These are phyloP conservation scores for Dermolepida albohirtum DNA, from an alignment of 2,888 invertebrate genomes.

Conservation along the genomic window DNA sequence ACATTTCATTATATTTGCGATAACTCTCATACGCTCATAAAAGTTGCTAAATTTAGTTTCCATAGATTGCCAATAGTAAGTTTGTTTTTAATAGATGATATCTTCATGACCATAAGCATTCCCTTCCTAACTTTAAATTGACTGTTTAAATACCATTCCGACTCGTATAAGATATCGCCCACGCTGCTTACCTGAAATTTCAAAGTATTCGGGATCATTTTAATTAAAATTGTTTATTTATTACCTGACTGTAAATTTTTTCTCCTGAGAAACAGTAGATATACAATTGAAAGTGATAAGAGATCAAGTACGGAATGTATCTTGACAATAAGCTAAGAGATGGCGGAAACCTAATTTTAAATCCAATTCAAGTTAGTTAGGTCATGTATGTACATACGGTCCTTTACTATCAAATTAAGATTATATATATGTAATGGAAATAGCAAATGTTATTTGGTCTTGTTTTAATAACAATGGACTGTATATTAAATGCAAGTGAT, in stretches of 20 bases:
- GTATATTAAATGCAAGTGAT: no score
- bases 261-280: conserved; percentile 43
- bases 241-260: conserved; percentile 36
- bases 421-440: no score
- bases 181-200: conserved; percentile 38
- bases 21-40: conserved; percentile 38
- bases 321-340: conserved; percentile 23
- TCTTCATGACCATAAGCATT: conserved; percentile 37
- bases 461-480: no score
- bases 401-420: no score
- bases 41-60: conserved; percentile 43
- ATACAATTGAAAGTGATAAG: conserved; percentile 40
- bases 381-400: no score
- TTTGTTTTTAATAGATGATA: conserved; percentile 38
- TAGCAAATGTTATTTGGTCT: no score
- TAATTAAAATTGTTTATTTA: background rate
- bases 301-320: conserved; percentile 37
- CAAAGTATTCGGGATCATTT: background rate
- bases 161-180: conserved; percentile 36
- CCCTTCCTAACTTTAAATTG: conserved; percentile 41
- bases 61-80: conserved; percentile 43
- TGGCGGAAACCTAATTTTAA: conserved; percentile 40
- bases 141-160: conserved; percentile 41
- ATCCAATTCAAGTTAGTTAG: no score
- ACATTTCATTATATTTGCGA: background rate